These are phyloP conservation scores for Antheraea pernyi DNA, from an alignment of 1,140 invertebrate species.

Conservation along the genomic window DNA sequence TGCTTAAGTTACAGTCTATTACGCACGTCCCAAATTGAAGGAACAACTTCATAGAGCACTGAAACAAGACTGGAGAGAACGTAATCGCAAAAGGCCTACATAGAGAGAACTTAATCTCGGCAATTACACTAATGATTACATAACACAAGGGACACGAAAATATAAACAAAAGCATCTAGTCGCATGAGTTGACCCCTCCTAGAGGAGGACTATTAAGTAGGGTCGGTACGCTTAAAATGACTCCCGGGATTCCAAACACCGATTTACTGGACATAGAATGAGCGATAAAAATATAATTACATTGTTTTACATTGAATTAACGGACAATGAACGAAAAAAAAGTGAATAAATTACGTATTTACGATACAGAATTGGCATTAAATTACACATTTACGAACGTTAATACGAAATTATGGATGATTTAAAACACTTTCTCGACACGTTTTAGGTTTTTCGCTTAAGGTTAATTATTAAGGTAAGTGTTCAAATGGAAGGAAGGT, in stretches of 20 bases:
- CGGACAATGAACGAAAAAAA: slow-evolving; percentile 29
- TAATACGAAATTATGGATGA: slow-evolving; percentile 27
- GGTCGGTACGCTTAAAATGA: slow-evolving; percentile 55
- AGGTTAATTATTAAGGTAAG: background rate
- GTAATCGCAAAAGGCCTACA: slow-evolving; percentile 28
- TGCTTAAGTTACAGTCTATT: slow-evolving; percentile 19
- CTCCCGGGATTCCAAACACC: slow-evolving; percentile 47
- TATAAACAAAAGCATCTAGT: slow-evolving; percentile 35
- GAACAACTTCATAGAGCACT: slow-evolving; percentile 15
- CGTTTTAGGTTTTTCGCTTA: slow-evolving; percentile 8
- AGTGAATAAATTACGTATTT: slow-evolving; percentile 24
- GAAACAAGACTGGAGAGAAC: slow-evolving; percentile 13
- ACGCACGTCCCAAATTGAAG: slow-evolving; percentile 25
- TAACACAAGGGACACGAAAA: slow-evolving; percentile 37
- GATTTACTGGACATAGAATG: slow-evolving; percentile 63
- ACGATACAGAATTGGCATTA: slow-evolving; percentile 21
- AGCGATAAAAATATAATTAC: slow-evolving; percentile 68
- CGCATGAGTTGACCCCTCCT: slow-evolving; percentile 34
- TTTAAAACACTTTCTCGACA: slow-evolving; percentile 27
- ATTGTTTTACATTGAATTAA: slow-evolving; percentile 44
- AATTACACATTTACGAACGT: slow-evolving; percentile 25
- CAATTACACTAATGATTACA: slow-evolving; percentile 41
- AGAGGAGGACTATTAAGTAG: slow-evolving; percentile 58
- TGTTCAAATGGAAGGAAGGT: background rate
- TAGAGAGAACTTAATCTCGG: slow-evolving; percentile 32